Evolutionary conservation across 2,113 vertebrate genomes (phyloP).

Genomic region (Trogon melanurus): DNA sequence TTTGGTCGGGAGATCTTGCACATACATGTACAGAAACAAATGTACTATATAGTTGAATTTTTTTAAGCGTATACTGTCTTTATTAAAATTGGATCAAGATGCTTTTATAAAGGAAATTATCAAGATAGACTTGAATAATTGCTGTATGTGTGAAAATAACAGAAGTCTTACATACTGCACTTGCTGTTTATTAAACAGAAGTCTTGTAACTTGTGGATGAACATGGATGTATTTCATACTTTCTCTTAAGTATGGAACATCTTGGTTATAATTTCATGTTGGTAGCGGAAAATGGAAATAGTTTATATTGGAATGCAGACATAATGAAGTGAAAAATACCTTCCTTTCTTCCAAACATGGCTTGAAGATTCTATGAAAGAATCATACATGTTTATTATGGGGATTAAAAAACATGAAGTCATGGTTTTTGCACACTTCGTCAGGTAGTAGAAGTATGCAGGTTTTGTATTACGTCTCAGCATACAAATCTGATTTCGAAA

Average conservation of each 20-base stretch:
- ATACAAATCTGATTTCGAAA: conserved; percentile 67
- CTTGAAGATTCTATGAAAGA: conserved; percentile 23
- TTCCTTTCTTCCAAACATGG: conserved; percentile 27
- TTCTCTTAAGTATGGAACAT: conserved; percentile 27
- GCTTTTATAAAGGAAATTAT: conserved; percentile 63
- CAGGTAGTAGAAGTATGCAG: conserved; percentile 13
- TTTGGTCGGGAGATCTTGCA: conserved; percentile 59
- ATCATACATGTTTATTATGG: conserved; percentile 51
- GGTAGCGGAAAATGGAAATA: neutral
- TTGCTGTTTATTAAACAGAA: conserved; percentile 53
- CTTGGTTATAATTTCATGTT: neutral
- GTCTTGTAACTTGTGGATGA: conserved; percentile 42
- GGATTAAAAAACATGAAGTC: conserved; percentile 31
- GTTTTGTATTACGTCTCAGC: conserved; percentile 65
- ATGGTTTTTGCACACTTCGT: conserved; percentile 52
- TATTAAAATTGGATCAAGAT: conserved; percentile 64
- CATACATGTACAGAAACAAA: conserved; percentile 69
- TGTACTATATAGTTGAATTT: conserved; percentile 65
- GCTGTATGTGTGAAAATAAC: conserved; percentile 64
- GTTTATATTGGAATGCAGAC: conserved; percentile 29
- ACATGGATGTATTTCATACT: neutral
- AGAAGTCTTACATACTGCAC: conserved; percentile 5
- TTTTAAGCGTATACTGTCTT: conserved; percentile 46
- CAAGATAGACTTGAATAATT: conserved; percentile 47
- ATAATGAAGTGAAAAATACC: neutral